These are phyloP conservation scores for Blennius ocellaris DNA, from an alignment of 2,113 vertebrate genomes.

Conservation along the genomic window DNA sequence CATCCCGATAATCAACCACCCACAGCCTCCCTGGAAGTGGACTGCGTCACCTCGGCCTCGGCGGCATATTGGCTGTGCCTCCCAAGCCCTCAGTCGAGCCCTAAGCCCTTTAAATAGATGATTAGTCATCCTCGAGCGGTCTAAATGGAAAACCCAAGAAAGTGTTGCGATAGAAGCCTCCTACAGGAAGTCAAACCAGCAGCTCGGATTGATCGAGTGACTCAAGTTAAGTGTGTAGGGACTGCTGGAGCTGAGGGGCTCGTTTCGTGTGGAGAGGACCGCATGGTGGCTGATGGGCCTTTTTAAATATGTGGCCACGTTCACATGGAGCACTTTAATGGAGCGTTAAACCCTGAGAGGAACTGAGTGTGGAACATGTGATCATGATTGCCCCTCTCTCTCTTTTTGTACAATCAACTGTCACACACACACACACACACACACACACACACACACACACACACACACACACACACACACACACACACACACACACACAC, in stretches of 20 bases:
- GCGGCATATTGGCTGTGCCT: slow-evolving; percentile 42
- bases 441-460: neutral
- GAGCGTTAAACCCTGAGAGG: slow-evolving; percentile 17
- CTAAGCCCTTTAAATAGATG: slow-evolving; percentile 65
- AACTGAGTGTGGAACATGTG: neutral
- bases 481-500: neutral
- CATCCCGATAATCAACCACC: slow-evolving; percentile 40
- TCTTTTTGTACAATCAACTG: slow-evolving; percentile 19
- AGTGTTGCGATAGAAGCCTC: slow-evolving; percentile 46
- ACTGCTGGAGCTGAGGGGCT: slow-evolving; percentile 20
- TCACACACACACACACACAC: neutral
- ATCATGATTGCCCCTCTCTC: slow-evolving; percentile 9
- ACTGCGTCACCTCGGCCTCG: slow-evolving; percentile 44
- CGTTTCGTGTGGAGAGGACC: slow-evolving; percentile 12
- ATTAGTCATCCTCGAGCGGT: slow-evolving; percentile 67
- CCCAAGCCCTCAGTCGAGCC: slow-evolving; percentile 46
- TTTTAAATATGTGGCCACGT: slow-evolving; percentile 18
- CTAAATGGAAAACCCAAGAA: slow-evolving; percentile 40
- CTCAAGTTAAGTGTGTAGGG: slow-evolving; percentile 35
- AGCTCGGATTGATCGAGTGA: slow-evolving; percentile 46
- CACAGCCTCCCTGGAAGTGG: slow-evolving; percentile 39
- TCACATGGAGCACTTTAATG: slow-evolving; percentile 16
- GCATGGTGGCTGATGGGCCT: slow-evolving; percentile 1
- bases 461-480: slow-evolving; percentile 23
- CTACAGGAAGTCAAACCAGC: slow-evolving; percentile 47